Conservation (phyloP, 2,113 vertebrate species). For the Coptodon bakossiorum region DNA sequence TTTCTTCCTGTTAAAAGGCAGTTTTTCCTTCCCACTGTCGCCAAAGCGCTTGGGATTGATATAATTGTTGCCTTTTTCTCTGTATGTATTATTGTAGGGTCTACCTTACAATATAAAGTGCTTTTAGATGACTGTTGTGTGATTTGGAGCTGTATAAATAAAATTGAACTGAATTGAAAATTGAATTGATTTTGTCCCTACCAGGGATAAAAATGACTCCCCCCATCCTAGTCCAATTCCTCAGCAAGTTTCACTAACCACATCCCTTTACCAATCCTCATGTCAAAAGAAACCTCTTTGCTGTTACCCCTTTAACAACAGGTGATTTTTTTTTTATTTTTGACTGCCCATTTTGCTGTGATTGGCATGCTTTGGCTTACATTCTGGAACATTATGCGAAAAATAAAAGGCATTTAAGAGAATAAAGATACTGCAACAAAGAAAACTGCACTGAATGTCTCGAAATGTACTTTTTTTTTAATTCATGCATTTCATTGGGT, state of each 20-base stretch:
- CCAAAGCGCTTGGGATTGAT: not conserved
- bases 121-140: not conserved
- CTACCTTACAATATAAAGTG: not conserved
- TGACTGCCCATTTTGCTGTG: not conserved
- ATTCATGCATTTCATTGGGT: not conserved
- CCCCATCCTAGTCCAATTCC: not conserved
- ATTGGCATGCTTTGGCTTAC: not conserved
- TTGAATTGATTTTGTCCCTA: not conserved
- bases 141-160: not conserved
- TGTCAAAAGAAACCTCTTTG: not conserved
- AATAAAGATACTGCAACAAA: not conserved
- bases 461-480: not conserved
- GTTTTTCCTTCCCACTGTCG: not conserved
- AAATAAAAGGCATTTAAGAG: not conserved
- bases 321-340: not conserved
- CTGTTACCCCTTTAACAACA: not conserved
- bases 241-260: not conserved
- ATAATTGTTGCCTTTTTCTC: not conserved
- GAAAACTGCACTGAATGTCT: not conserved
- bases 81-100: not conserved
- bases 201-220: not conserved
- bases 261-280: not conserved
- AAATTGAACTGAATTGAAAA: not conserved
- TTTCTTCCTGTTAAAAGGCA: not conserved
- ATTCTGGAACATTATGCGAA: not conserved